Base-by-base conservation (phyloP, 2,888 invertebrate genomes). In the Rhogogaster chlorosoma region DNA sequence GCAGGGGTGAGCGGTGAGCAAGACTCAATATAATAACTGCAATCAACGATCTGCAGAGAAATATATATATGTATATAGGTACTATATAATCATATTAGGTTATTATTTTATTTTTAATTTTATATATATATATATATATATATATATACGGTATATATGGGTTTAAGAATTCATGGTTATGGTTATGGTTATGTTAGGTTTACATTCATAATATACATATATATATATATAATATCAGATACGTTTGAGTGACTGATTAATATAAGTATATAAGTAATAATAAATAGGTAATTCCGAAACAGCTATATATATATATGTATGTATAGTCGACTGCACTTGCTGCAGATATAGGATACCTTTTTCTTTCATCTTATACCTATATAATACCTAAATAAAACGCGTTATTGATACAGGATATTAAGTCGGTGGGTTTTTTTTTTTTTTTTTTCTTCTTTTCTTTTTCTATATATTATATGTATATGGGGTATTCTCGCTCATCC, bases 231-330 rank as follows among this genome's bases (percentile, higher is more conserved):
- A 67, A 67, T 77, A 77, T 77, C 77, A 77, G 77, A 77, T 77
- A 77, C 77, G 77, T 77, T 26, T 32, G 77, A 77, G 77, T 77
- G 77, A 77, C 77, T 77, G 77, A 77, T 32, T 77, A 77, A 49
- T 77, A 61, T 45, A 75, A 75, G 3, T n/a, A 45, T 75, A 75
- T n/a, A 36, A 75, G 12, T 45, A 22, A 75, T 75, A 75, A 75
- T 75, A 75, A 45, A 45, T 49, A 49, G 18, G 49, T 61, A 61
- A 61, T 61, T 61, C 61, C 22, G 22, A 61, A 22, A 61, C 61
- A 26, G 22, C 22, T 61, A 26, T 61, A 61, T 26, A 10, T 61
- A 57, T 57, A 57, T n/a, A 7, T 12, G 26, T 61, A 18, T 49
- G 1, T n/a, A 49, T 49, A 49, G 49, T 49, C 49, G 49, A 49